Conservation (phyloP, 2,113 vertebrate genomes). For the Gnathonemus longibarbis region DNA sequence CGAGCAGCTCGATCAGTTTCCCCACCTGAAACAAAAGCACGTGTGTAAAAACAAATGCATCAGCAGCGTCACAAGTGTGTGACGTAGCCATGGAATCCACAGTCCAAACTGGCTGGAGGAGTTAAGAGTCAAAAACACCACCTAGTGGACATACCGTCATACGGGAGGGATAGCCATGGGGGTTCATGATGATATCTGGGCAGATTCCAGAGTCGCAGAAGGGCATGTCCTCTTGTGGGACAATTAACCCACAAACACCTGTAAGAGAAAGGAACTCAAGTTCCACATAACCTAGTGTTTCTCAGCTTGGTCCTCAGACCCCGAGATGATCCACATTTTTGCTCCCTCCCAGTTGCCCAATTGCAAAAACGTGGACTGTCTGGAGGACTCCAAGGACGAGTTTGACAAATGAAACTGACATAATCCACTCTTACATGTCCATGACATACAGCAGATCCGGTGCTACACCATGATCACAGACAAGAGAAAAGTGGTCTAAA, state of each 20-base stretch:
- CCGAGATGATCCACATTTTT: not conserved
- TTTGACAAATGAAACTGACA: not conserved
- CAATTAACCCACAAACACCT: conserved; percentile 97
- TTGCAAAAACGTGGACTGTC: not conserved
- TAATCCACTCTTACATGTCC: not conserved
- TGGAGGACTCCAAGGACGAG: not conserved
- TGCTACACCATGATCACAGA: not conserved
- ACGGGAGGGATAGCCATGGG: conserved; percentile 93
- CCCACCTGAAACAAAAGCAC: conserved; percentile 69
- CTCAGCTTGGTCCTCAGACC: not conserved
- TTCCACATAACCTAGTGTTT: not conserved
- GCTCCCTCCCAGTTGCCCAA: not conserved
- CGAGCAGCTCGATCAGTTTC: conserved; percentile 90
- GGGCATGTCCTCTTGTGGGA: conserved; percentile 97
- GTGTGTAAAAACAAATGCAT: not conserved
- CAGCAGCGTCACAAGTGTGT: not conserved
- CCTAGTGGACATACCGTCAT: conserved; percentile 79
- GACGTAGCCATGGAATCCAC: not conserved
- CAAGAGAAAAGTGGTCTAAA: conserved; percentile 47
- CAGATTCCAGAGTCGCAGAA: conserved; percentile 95
- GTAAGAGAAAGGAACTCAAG: conserved; percentile 31
- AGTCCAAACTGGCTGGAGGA: not conserved
- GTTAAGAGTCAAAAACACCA: not conserved
- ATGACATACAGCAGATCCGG: not conserved
- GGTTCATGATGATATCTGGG: conserved; percentile 98